Evolutionary conservation across 2,888 invertebrate genomes (phyloP).

Genomic region (Eretmocerus hayati): DNA sequence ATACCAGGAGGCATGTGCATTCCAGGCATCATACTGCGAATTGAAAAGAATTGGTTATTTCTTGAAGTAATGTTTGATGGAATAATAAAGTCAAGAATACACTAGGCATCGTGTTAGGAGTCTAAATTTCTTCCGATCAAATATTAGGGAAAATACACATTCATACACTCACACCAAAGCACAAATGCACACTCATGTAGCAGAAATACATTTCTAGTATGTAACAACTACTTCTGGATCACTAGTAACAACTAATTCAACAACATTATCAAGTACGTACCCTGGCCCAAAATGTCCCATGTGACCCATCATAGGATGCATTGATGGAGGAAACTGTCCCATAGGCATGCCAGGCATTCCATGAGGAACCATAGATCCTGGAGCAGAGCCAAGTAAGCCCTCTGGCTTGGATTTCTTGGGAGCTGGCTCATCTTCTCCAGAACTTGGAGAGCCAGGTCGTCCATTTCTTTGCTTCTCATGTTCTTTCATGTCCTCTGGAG

Average conservation of each 20-base stretch:
- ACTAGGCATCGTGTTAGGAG: too few species aligned
- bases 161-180: background rate
- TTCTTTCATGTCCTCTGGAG: slow-evolving; percentile 86
- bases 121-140: too few species aligned
- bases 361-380: slow-evolving; percentile 55
- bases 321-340: slow-evolving; percentile 55
- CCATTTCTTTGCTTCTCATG: slow-evolving; percentile 81
- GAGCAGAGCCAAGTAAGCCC: slow-evolving; percentile 60
- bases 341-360: slow-evolving; percentile 52
- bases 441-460: slow-evolving; percentile 68
- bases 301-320: slow-evolving; percentile 52
- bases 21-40: slow-evolving; percentile 21
- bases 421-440: slow-evolving; percentile 77
- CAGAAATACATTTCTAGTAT: background rate
- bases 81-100: too few species aligned
- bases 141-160: too few species aligned
- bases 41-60: too few species aligned
- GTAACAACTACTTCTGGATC: too few species aligned
- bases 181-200: background rate
- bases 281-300: slow-evolving; percentile 51
- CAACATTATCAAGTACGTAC: slow-evolving; percentile 10
- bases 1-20: slow-evolving; percentile 51
- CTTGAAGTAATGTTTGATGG: too few species aligned
- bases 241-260: too few species aligned
- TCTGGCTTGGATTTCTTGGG: slow-evolving; percentile 67